Base-by-base conservation (phyloP, 2,113 vertebrate species). In the Mellivora capensis region DNA sequence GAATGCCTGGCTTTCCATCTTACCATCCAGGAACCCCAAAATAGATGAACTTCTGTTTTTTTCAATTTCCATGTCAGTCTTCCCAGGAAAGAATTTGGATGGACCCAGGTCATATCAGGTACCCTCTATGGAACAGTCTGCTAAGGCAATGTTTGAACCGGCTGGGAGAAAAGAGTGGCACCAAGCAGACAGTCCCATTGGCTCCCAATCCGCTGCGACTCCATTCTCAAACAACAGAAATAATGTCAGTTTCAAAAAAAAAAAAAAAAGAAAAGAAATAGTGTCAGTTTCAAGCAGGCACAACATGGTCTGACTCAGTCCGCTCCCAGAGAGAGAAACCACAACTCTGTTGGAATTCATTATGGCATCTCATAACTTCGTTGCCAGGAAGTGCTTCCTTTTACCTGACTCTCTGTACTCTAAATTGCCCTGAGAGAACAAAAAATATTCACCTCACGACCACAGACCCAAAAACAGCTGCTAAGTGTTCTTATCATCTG, bases 381-480 rank as follows among this genome's bases (percentile, higher is more conserved):
- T 17, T n/a, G 77, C 42, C 83, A 88, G 67, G 61, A 96, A 88
- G 27, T 79, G 6, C 88, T 80, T 67, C 80, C 81, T 89, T 54
- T 20, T n/a, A 61, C 44, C 42, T 42, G 49, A 91, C 21, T 76
- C 42, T 82, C 67, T 74, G 2, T 27, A 14, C 11, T 80, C 42
- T 4, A 54, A 90, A 80, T 54, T 67, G 39, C 64, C 44, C 37
- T 87, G 79, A 21, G 27, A 96, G 62, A 72, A 93, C 23, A 67
- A 8, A 52, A 93, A 97, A 64, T 52, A 71, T 47, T 94, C 84
- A 76, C 77, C 23, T 81, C 54, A 42, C 49, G 81, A 62, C 81
- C 61, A 84, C 15, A 87, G 67, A 80, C 42, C 71, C 84, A 82
- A 95, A 69, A 90, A 39, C 61, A 69, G 59, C 93, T 79, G 27